Conservation (phyloP, 2,888 invertebrate genomes). For the Apodemia zela region DNA sequence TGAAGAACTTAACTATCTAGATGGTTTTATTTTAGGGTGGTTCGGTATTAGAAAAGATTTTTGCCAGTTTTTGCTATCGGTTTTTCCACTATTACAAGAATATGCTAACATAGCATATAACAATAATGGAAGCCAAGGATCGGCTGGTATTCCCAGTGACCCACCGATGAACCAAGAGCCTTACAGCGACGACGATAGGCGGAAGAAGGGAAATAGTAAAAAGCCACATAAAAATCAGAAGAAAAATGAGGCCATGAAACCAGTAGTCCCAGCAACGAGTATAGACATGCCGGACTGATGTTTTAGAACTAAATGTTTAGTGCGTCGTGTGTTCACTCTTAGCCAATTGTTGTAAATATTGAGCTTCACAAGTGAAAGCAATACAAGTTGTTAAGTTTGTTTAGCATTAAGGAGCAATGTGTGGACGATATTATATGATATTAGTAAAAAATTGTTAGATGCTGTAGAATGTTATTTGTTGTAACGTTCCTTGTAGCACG, state of each 20-base stretch:
- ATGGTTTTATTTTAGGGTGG: constrained; percentile 89
- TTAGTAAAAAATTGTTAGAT: neutral
- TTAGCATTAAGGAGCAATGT: neutral
- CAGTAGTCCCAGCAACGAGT: constrained; percentile 92
- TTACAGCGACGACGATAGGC: constrained; percentile 64
- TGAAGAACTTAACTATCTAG: neutral
- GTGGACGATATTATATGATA: constrained; percentile 10
- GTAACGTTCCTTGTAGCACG: neutral
- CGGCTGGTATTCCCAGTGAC: constrained; percentile 53
- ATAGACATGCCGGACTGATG: constrained; percentile 95
- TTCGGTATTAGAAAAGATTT: constrained; percentile 99
- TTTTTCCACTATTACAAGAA: constrained; percentile 97
- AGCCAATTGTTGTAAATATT: constrained; percentile 38
- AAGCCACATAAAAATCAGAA: constrained; percentile 85
- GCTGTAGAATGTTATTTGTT: constrained; percentile 9
- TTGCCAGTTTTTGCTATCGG: constrained; percentile 96
- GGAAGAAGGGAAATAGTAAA: constrained; percentile 77
- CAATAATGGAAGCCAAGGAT: constrained; percentile 74
- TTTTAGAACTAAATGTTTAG: neutral
- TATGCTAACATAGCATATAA: constrained; percentile 99
- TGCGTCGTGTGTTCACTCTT: constrained; percentile 58
- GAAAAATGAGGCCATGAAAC: constrained; percentile 90
- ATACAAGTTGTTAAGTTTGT: constrained; percentile 68
- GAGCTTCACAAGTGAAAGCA: constrained; percentile 50
- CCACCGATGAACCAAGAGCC: constrained; percentile 66